Evolutionary conservation across 2,888 invertebrate species (phyloP).

Genomic region (Tipula confusa): DNA sequence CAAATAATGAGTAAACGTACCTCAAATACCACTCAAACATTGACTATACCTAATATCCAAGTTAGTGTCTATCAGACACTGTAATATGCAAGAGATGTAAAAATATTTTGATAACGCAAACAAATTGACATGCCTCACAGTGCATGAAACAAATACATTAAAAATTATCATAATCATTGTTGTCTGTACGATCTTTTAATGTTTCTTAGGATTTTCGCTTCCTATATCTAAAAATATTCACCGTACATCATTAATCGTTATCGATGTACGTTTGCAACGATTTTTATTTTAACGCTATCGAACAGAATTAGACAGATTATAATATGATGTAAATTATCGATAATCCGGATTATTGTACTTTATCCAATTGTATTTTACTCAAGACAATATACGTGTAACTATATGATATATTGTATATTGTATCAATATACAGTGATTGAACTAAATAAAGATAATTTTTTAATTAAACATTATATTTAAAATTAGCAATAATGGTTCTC

Average conservation of each 20-base stretch:
- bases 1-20: too few relatives aligned
- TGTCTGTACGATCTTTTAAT: neutral
- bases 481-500: too few relatives aligned
- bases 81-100: too few relatives aligned
- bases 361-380: neutral
- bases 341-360: neutral
- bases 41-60: too few relatives aligned
- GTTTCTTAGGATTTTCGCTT: neutral
- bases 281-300: neutral
- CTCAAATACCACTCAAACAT: too few relatives aligned
- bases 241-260: neutral
- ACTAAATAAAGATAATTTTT: too few relatives aligned
- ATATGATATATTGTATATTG: neutral
- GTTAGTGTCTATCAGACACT: too few relatives aligned
- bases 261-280: neutral
- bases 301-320: neutral
- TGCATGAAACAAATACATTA: neutral
- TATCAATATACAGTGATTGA: neutral
- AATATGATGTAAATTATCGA: neutral
- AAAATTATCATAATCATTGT: neutral
- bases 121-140: neutral
- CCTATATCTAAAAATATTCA: neutral
- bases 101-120: neutral
- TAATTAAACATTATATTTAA: too few relatives aligned
- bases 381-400: neutral